phyloP scores from a whole-genome alignment of 2,888 invertebrate genomes.

The Gerris lacustris region DNA sequence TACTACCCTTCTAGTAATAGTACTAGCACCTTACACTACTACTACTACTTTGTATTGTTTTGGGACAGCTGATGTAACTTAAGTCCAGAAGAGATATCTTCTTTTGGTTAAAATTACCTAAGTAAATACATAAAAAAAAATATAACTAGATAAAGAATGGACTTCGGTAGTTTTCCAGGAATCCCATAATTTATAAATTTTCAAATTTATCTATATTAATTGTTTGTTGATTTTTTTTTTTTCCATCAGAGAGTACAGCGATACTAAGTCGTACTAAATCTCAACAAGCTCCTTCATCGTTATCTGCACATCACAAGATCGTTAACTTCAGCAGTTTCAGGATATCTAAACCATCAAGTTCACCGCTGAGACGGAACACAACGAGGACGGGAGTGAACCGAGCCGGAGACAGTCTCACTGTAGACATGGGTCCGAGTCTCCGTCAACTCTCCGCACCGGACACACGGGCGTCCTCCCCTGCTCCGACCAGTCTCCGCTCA shows the following conservation, averaged over 20 bases:
- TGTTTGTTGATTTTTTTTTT: no score
- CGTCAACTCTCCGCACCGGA: conserved; percentile 31
- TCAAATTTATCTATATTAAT: no score
- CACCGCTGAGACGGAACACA: conserved; percentile 28
- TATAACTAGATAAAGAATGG: no score
- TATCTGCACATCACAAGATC: conserved; percentile 25
- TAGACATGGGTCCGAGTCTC: conserved; percentile 24
- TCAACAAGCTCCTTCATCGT: conserved; percentile 30
- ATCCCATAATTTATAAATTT: no score
- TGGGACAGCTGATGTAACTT: no score
- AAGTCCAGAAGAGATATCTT: no score
- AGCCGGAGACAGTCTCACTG: conserved; percentile 20
- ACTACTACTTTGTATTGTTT: no score
- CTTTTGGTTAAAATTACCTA: no score
- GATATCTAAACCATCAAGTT: conserved; percentile 30
- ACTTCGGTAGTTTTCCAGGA: no score
- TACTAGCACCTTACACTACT: no score
- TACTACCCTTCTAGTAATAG: no score
- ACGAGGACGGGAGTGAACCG: conserved; percentile 25
- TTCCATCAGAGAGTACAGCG: conserved; percentile 36
- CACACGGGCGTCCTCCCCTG: conserved; percentile 26
- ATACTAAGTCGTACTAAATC: conserved; percentile 40
- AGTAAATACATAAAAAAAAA: no score
- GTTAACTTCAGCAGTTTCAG: conserved; percentile 33
- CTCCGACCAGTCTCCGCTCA: conserved; percentile 25